phyloP scores from a whole-genome alignment of 2,888 invertebrate species.

The Plagiodera versicolora region DNA sequence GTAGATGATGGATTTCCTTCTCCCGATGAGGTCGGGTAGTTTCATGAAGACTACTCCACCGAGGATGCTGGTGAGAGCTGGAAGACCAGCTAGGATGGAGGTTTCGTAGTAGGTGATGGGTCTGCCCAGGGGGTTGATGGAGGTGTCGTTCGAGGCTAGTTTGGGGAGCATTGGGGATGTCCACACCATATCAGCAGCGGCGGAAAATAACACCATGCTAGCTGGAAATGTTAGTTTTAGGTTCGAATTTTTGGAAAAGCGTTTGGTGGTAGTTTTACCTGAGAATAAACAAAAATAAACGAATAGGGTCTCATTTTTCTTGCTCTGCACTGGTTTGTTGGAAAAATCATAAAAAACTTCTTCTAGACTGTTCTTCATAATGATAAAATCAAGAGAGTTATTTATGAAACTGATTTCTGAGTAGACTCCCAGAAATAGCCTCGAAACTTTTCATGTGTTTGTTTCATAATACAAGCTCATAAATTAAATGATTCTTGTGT shows the following conservation, averaged over 20 bases:
- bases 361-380: not conserved
- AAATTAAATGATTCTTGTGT: too few species aligned
- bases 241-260: too few species aligned
- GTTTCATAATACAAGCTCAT: too few species aligned
- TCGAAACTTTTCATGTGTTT: not conserved
- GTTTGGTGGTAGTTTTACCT: too few species aligned
- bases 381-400: not conserved
- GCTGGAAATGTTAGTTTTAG: slow-evolving; percentile 41
- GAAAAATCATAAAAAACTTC: not conserved
- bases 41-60: slow-evolving; percentile 26
- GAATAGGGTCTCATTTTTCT: not conserved
- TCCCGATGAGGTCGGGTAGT: slow-evolving; percentile 52
- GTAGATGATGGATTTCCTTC: slow-evolving; percentile 66
- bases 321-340: not conserved
- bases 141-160: slow-evolving; percentile 11
- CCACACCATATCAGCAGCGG: slow-evolving; percentile 54
- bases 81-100: not conserved
- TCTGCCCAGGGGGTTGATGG: slow-evolving; percentile 42
- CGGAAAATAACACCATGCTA: slow-evolving; percentile 51
- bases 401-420: not conserved
- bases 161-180: slow-evolving; percentile 36
- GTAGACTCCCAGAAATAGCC: not conserved
- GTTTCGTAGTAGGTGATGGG: slow-evolving; percentile 30
- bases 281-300: not conserved
- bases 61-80: slow-evolving; percentile 21